phyloP scores from a whole-genome alignment of 1,140 invertebrate species.

The Brachionus koreanus region DNA sequence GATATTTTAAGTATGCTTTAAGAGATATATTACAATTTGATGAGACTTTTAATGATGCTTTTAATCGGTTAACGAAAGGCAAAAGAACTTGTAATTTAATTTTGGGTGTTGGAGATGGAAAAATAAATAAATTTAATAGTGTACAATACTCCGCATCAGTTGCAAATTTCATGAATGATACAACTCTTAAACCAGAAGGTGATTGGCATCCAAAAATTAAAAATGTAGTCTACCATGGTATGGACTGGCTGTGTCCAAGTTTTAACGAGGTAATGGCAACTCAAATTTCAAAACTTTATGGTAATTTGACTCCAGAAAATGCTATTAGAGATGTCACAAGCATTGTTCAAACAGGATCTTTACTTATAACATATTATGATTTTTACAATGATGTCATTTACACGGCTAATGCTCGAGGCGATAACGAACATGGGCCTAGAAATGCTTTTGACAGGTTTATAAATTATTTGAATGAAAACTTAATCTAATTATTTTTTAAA shows the following conservation, averaged over 20 bases:
- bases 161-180: slow-evolving; percentile 50
- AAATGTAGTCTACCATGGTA: slow-evolving; percentile 50
- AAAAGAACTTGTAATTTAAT: slow-evolving; percentile 51
- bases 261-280: slow-evolving; percentile 48
- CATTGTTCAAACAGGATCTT: slow-evolving; percentile 49
- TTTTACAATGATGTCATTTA: slow-evolving; percentile 48
- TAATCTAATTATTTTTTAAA: neutral
- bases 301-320: slow-evolving; percentile 49
- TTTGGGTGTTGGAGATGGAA: slow-evolving; percentile 51
- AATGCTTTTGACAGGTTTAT: slow-evolving; percentile 50
- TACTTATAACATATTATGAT: slow-evolving; percentile 50
- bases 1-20: slow-evolving; percentile 38
- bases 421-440: slow-evolving; percentile 47
- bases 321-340: slow-evolving; percentile 48
- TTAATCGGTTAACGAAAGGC: slow-evolving; percentile 47
- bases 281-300: slow-evolving; percentile 48
- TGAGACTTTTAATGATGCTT: slow-evolving; percentile 48
- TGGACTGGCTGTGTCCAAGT: slow-evolving; percentile 44
- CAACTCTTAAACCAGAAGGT: slow-evolving; percentile 48
- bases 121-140: slow-evolving; percentile 48
- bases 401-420: slow-evolving; percentile 49
- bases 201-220: slow-evolving; percentile 51
- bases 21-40: slow-evolving; percentile 52
- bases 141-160: slow-evolving; percentile 50
- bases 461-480: neutral